Evolutionary conservation across 1,140 invertebrate genomes (phyloP).

Genomic region (Bombus picipes): DNA sequence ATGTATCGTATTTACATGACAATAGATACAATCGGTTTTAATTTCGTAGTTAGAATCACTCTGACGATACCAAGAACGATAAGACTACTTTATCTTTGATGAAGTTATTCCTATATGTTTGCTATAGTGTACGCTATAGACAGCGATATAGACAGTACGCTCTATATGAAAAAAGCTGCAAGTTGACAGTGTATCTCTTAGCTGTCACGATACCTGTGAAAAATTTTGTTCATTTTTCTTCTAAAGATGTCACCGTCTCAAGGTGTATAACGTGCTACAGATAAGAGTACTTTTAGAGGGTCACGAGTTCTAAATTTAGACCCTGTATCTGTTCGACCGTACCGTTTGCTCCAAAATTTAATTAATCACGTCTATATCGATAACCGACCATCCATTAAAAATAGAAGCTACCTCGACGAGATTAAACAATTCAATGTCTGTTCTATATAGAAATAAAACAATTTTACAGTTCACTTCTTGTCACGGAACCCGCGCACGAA

Average conservation of each 20-base stretch:
- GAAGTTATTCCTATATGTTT: background rate
- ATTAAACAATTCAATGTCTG: background rate
- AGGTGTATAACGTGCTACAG: constrained; percentile 1
- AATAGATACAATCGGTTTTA: background rate
- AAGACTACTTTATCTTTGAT: background rate
- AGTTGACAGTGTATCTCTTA: background rate
- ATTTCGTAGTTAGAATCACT: too few relatives aligned
- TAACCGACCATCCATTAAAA: constrained; percentile 8
- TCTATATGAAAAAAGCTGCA: too few relatives aligned
- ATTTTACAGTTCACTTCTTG: constrained; percentile 14
- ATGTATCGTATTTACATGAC: background rate
- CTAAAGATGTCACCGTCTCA: background rate
- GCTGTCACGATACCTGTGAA: background rate
- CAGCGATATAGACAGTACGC: too few relatives aligned
- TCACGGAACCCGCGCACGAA: background rate
- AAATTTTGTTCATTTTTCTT: background rate
- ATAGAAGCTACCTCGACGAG: background rate
- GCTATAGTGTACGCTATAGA: too few relatives aligned
- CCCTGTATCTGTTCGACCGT: background rate
- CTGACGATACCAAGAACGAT: background rate
- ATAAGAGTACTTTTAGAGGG: constrained; percentile 44
- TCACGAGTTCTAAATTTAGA: constrained; percentile 40
- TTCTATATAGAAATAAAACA: background rate
- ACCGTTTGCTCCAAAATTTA: constrained; percentile 28
- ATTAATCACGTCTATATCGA: constrained; percentile 33